Evolutionary conservation across 2,797 vertebrate species (phyloP).

Genomic region (Bucorvus abyssinicus): DNA sequence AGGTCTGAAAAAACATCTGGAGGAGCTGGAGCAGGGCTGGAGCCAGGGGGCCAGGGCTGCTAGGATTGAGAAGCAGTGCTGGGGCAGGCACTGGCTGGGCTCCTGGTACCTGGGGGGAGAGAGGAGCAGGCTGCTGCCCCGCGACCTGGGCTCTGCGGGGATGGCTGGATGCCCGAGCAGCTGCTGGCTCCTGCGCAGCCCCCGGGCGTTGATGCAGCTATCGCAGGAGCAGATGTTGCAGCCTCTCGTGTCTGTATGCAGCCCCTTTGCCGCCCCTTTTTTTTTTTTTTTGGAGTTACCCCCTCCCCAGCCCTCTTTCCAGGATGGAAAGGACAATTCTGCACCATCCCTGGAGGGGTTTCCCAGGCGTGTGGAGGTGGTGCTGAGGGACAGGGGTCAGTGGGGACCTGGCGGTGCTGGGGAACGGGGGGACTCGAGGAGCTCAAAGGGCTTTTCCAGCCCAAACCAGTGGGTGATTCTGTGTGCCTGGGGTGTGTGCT

Average conservation of each 20-base stretch:
- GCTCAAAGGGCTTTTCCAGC: background rate
- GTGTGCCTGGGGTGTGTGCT: fast-evolving
- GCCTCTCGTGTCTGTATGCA: no score
- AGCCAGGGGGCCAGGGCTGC: background rate
- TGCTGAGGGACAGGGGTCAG: background rate
- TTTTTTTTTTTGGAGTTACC: background rate
- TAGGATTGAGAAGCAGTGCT: background rate
- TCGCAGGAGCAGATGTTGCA: background rate
- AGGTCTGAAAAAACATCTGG: background rate
- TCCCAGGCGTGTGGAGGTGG: background rate
- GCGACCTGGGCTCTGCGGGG: background rate
- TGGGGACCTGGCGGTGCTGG: background rate
- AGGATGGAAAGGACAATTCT: background rate
- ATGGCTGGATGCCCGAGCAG: background rate
- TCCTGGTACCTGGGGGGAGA: background rate
- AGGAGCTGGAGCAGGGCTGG: background rate
- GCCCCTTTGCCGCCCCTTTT: no score
- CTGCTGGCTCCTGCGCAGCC: background rate
- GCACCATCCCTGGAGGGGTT: background rate
- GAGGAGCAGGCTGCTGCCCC: background rate
- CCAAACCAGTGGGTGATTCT: background rate
- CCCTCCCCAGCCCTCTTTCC: background rate
- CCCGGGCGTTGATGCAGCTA: fast-evolving
- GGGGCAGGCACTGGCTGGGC: background rate
- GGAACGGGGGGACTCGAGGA: background rate